phyloP scores from a whole-genome alignment of 2,888 invertebrate species.

The Microctonus aethiopoides region DNA sequence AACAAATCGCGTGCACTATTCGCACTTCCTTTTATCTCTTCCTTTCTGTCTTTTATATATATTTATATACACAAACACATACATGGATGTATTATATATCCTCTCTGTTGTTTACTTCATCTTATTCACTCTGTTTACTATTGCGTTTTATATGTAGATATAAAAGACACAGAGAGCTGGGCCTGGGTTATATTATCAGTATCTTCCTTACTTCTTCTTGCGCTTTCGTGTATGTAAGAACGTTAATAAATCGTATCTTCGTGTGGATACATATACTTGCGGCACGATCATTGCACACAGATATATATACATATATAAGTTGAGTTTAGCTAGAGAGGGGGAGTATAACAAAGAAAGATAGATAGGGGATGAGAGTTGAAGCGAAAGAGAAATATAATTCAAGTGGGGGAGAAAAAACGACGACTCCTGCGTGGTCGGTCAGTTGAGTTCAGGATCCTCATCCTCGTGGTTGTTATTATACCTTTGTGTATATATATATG shows the following conservation, averaged over 20 bases:
- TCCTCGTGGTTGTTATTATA: constrained; percentile 22
- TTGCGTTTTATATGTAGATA: too few species aligned
- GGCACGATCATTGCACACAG: not conserved
- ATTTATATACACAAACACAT: constrained; percentile 10
- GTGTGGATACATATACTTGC: too few species aligned
- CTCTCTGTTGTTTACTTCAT: not conserved
- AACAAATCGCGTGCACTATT: constrained; percentile 20
- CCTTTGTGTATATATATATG: too few species aligned
- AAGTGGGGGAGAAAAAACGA: constrained; percentile 19
- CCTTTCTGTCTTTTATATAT: constrained; percentile 26
- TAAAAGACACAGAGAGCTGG: not conserved
- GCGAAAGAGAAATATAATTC: not conserved
- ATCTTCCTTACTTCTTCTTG: constrained; percentile 20
- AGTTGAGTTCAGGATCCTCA: constrained; percentile 42
- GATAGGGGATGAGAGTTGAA: not conserved
- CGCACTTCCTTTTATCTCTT: constrained; percentile 23
- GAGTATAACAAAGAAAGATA: not conserved
- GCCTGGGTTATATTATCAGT: constrained; percentile 21
- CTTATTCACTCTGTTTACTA: constrained; percentile 12
- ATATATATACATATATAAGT: not conserved
- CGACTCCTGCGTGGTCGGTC: constrained; percentile 36
- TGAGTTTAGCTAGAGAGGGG: constrained; percentile 9
- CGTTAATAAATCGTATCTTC: constrained; percentile 33
- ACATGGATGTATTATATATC: too few species aligned
- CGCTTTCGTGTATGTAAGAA: constrained; percentile 24